Percentiles rank a stretch among this genome's conserved stretches.
Evolutionary conservation across 2,888 invertebrate species (phyloP).

Genomic region (Parascotia fuliginaria): DNA sequence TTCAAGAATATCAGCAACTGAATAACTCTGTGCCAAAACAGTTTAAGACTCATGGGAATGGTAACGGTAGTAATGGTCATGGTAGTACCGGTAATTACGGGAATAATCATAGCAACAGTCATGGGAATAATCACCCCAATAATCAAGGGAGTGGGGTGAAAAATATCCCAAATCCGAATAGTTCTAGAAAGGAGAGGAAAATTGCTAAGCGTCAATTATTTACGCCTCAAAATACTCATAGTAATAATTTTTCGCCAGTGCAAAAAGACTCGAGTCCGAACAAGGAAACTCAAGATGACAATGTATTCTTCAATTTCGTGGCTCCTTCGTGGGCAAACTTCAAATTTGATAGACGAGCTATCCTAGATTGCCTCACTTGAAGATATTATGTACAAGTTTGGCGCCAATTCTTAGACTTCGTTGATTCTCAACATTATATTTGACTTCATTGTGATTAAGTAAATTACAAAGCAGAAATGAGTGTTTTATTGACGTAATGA

Average conservation of each 20-base stretch:
- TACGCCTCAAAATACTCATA: constrained; percentile 72
- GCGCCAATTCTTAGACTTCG: constrained; percentile 18
- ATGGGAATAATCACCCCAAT: constrained; percentile 38
- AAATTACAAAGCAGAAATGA: constrained; percentile 27
- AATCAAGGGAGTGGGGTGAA: constrained; percentile 40
- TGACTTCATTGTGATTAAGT: constrained; percentile 42
- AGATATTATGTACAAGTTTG: constrained; percentile 8
- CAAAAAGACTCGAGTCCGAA: constrained; percentile 56
- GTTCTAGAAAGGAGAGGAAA: constrained; percentile 69
- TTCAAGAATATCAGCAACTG: constrained; percentile 70
- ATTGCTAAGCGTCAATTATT: constrained; percentile 86
- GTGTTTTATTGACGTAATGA: constrained; percentile 12
- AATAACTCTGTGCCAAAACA: constrained; percentile 47
- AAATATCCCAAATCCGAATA: constrained; percentile 45
- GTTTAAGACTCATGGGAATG: constrained; percentile 8
- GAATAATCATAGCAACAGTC: neutral
- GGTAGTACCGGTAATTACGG: neutral
- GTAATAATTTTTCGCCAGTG: constrained; percentile 59
- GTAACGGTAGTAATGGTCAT: neutral
- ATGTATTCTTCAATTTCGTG: constrained; percentile 72
- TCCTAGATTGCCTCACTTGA: constrained; percentile 79
- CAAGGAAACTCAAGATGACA: constrained; percentile 49
- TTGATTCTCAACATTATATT: constrained; percentile 25
- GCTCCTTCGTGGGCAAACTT: constrained; percentile 89
- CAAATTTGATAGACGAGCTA: constrained; percentile 87